A percentile compares a stretch with the other conserved stretches of the same genome.
Evolutionary conservation across 2,888 invertebrate species (phyloP).

Genomic region (Mellilla xanthometata): DNA sequence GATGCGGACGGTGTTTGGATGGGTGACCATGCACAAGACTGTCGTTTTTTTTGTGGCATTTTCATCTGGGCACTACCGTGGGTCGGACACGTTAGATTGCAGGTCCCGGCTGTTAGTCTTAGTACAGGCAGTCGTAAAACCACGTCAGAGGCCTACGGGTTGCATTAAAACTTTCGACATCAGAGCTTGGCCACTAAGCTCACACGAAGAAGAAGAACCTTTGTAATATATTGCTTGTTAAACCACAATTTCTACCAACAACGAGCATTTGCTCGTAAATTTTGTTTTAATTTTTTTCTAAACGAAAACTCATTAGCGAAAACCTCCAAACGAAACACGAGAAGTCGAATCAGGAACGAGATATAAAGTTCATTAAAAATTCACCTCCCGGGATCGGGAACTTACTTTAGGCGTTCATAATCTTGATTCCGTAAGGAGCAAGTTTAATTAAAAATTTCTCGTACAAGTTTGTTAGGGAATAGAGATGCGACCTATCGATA

Average conservation of each 20-base stretch:
- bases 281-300: constrained; percentile 5
- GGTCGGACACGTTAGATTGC: too few relatives aligned
- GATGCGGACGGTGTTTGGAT: too few relatives aligned
- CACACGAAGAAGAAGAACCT: too few relatives aligned
- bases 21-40: too few relatives aligned
- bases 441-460: constrained; percentile 33
- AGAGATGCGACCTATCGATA: constrained; percentile 3
- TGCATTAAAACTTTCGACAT: too few relatives aligned
- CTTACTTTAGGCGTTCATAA: constrained; percentile 32
- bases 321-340: constrained; percentile 23
- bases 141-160: too few relatives aligned
- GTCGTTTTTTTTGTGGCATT: too few relatives aligned
- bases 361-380: constrained; percentile 34
- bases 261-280: not conserved
- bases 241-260: not conserved
- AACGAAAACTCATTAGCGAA: constrained; percentile 21
- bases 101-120: too few relatives aligned
- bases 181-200: too few relatives aligned
- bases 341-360: constrained; percentile 26
- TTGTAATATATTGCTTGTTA: too few relatives aligned
- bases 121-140: too few relatives aligned
- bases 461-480: constrained; percentile 10
- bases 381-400: constrained; percentile 30
- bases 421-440: constrained; percentile 33
- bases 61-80: too few relatives aligned